Percentiles rank a stretch among this genome's conserved stretches.
phyloP scores from a whole-genome alignment of 2,113 vertebrate species.

The Microtus pennsylvanicus region DNA sequence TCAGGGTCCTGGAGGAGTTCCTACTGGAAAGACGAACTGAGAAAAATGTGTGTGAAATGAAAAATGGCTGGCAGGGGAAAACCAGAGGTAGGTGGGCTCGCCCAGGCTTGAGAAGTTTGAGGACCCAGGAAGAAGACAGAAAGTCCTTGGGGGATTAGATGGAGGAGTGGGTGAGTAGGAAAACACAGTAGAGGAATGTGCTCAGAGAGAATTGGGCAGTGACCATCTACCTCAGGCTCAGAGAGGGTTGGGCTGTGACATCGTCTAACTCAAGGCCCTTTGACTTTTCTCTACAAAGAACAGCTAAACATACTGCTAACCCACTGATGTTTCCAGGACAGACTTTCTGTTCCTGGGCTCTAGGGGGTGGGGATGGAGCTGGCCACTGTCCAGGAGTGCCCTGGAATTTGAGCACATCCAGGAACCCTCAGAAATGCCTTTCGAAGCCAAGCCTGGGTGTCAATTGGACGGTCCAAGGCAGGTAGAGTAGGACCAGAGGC shows the following conservation, averaged over 20 bases:
- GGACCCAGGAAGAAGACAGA: neutral
- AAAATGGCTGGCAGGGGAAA: too few relatives aligned
- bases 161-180: neutral
- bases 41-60: neutral
- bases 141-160: neutral
- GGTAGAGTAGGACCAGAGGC: neutral
- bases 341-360: neutral
- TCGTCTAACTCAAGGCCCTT: neutral
- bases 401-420: neutral
- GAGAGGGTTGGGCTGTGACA: neutral
- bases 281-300: neutral
- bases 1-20: neutral
- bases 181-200: neutral
- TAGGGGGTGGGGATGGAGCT: neutral
- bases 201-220: neutral
- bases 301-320: neutral
- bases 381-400: neutral
- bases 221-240: neutral
- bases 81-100: neutral
- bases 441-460: neutral
- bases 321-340: neutral
- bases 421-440: neutral
- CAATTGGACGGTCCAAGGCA: too few relatives aligned
- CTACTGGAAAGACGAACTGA: neutral
- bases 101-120: neutral